These are phyloP conservation scores for Epizoanthus illoricatus DNA, from an alignment of 92 coral and sea anemone species.

Conservation along the genomic window DNA sequence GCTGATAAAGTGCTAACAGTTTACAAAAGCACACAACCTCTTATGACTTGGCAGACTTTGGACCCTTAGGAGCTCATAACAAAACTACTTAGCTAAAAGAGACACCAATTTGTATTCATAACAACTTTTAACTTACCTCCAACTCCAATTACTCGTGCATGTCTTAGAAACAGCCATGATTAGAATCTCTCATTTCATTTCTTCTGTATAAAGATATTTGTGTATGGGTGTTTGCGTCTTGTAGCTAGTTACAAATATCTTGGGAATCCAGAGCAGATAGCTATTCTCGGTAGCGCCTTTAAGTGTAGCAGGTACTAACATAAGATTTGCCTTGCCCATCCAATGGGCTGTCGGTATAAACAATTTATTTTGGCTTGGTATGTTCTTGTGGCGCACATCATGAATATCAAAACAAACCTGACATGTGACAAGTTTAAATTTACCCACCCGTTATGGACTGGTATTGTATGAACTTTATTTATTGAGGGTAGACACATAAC, in stretches of 20 bases:
- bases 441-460: too few species aligned
- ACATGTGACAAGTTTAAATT: too few species aligned
- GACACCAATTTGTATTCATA: slow-evolving; percentile 10
- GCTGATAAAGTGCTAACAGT: neutral
- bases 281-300: neutral
- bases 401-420: too few species aligned
- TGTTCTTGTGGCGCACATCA: too few species aligned
- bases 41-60: neutral
- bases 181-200: neutral
- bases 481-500: too few species aligned
- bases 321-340: slow-evolving; percentile 9
- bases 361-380: neutral
- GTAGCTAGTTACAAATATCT: neutral
- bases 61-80: neutral
- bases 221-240: neutral
- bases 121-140: slow-evolving; percentile 14
- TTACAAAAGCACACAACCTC: neutral
- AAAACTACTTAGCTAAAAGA: neutral
- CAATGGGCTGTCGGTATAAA: slow-evolving; percentile 8
- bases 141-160: neutral
- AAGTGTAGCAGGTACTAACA: slow-evolving; percentile 28
- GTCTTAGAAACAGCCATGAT: neutral
- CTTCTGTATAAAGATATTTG: neutral
- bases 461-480: too few species aligned
- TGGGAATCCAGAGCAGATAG: neutral